A percentile compares a stretch with the other conserved stretches of the same genome.
These are phyloP conservation scores for Dunckerocampus dactyliophorus DNA, from an alignment of 2,113 vertebrate genomes.

Conservation along the genomic window DNA sequence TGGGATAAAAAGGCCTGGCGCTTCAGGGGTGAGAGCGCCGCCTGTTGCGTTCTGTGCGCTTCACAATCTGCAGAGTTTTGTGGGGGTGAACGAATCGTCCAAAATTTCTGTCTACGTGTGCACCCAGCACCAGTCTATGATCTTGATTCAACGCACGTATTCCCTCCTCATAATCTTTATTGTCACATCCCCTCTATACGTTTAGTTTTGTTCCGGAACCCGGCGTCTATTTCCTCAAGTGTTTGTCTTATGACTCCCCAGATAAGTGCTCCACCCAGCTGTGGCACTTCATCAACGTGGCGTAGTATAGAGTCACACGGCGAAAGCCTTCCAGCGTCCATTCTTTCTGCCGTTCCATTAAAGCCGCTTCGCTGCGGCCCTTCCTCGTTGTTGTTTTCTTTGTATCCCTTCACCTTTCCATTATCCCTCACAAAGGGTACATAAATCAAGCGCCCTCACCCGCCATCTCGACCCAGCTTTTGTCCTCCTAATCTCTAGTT, in stretches of 20 bases:
- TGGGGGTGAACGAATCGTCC: not conserved
- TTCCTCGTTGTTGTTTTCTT: conserved; percentile 15
- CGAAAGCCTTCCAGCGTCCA: conserved; percentile 6
- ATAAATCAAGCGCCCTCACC: conserved; percentile 2
- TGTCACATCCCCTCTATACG: not conserved
- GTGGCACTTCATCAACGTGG: conserved; percentile 17
- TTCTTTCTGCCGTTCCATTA: conserved; percentile 1
- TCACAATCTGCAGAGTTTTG: not conserved
- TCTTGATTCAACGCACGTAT: not conserved
- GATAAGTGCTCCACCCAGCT: conserved; percentile 9
- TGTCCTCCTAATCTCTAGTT: conserved; percentile 29
- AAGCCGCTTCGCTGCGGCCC: not conserved
- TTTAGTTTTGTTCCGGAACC: conserved; percentile 1
- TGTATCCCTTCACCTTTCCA: conserved; percentile 51
- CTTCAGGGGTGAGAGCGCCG: too few species aligned
- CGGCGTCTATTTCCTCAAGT: conserved; percentile 1
- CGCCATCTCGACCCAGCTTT: conserved; percentile 14
- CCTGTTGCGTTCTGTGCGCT: too few species aligned
- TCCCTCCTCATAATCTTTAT: conserved; percentile 4
- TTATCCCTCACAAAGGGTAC: conserved; percentile 38
- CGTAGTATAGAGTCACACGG: conserved; percentile 10
- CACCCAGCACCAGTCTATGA: not conserved
- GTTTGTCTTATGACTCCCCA: not conserved
- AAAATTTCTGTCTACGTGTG: not conserved
- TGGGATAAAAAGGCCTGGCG: not conserved